Percentiles rank a stretch among this genome's conserved stretches.
Evolutionary conservation across 2,113 vertebrate species (phyloP).

Genomic region (Tylochromis polylepis): DNA sequence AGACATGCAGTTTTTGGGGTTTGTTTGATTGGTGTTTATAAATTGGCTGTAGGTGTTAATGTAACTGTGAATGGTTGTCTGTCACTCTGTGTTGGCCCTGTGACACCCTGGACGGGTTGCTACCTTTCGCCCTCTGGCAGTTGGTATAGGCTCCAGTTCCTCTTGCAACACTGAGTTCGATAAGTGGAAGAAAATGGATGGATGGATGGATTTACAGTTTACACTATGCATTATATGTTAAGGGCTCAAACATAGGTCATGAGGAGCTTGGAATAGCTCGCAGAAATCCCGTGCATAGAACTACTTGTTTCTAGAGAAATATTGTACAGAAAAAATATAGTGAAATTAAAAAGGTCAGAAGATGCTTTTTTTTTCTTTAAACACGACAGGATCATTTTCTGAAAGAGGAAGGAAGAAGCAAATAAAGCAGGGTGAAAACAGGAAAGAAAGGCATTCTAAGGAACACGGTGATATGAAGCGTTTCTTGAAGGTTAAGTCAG

Average conservation of each 20-base stretch:
- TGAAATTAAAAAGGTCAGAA: background rate
- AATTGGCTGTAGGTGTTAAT: background rate
- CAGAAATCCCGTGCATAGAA: background rate
- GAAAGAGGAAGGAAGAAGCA: background rate
- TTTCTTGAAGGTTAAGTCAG: background rate
- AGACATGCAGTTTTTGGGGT: background rate
- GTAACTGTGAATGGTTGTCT: background rate
- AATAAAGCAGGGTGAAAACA: background rate
- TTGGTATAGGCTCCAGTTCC: background rate
- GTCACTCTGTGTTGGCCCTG: background rate
- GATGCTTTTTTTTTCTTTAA: background rate
- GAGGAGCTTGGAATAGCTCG: background rate
- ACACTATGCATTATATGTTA: background rate
- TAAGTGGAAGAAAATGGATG: background rate
- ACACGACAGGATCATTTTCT: background rate
- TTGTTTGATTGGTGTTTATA: background rate
- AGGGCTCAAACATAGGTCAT: background rate
- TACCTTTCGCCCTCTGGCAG: fast-evolving
- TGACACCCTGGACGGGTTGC: background rate
- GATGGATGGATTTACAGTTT: background rate
- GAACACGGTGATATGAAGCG: background rate
- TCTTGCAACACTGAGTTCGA: background rate
- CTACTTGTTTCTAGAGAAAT: background rate
- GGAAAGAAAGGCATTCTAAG: background rate
- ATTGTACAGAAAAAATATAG: background rate